These are phyloP conservation scores for Chionis minor DNA, from an alignment of 2,113 vertebrate genomes.

Conservation along the genomic window DNA sequence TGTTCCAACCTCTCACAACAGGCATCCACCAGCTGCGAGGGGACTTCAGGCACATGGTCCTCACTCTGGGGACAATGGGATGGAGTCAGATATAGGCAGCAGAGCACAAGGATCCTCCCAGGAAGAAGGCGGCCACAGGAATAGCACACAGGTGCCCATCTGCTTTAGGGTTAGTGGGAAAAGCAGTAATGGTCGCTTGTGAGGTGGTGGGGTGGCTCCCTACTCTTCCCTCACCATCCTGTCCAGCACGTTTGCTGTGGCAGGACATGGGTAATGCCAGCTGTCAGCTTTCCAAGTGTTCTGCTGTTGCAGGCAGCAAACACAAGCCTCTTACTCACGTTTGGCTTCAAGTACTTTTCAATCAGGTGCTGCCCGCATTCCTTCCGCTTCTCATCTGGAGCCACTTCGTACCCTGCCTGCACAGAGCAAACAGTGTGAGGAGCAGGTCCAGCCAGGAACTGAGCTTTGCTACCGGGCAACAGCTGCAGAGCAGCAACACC, in stretches of 20 bases:
- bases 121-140: background rate
- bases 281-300: background rate
- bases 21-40: constrained; percentile 79
- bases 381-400: constrained; percentile 93
- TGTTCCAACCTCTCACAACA: constrained; percentile 87
- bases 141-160: background rate
- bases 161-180: background rate
- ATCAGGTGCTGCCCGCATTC: constrained; percentile 86
- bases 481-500: background rate
- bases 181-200: background rate
- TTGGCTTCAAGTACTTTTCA: constrained; percentile 85
- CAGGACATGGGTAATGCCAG: background rate
- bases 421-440: constrained; percentile 4
- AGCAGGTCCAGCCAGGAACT: background rate
- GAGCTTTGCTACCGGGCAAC: background rate
- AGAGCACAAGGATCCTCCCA: background rate
- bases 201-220: background rate
- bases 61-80: constrained; percentile 79
- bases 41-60: constrained; percentile 87
- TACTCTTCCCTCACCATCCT: background rate
- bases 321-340: constrained; percentile 62
- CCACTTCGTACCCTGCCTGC: constrained; percentile 94
- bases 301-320: background rate
- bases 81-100: background rate
- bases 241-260: background rate